Conservation (phyloP, 1,140 invertebrate species). For the Pinna nobilis region DNA sequence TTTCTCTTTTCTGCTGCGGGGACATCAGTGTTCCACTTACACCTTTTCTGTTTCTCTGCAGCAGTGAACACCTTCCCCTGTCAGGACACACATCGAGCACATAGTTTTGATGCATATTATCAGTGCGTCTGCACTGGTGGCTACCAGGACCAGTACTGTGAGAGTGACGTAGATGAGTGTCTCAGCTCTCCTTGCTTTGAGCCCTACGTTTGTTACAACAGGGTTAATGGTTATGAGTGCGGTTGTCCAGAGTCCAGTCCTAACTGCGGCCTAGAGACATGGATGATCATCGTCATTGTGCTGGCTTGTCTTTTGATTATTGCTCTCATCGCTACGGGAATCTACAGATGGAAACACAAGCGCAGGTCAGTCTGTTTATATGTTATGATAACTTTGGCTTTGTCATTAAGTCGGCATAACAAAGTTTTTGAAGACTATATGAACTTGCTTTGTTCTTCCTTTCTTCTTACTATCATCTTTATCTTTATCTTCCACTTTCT, state of each 20-base stretch:
- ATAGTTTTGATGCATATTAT: conserved; percentile 76
- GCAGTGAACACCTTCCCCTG: conserved; percentile 34
- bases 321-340: conserved; percentile 7
- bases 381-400: neutral
- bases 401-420: no score
- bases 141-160: conserved; percentile 89
- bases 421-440: neutral
- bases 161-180: conserved; percentile 81
- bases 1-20: conserved; percentile 7
- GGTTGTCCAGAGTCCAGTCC: conserved; percentile 39
- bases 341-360: conserved; percentile 35
- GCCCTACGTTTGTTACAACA: conserved; percentile 43
- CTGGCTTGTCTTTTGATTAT: conserved; percentile 30
- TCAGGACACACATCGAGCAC: conserved; percentile 21
- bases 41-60: neutral
- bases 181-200: conserved; percentile 88
- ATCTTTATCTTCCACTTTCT: neutral
- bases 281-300: conserved; percentile 48
- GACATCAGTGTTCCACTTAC: neutral
- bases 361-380: conserved; percentile 28
- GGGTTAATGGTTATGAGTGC: conserved; percentile 42
- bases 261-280: conserved; percentile 40
- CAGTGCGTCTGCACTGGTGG: conserved; percentile 90
- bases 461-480: neutral
- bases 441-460: neutral